These are phyloP conservation scores for Eugnorisma glareosa DNA, from an alignment of 2,888 invertebrate genomes.

Conservation along the genomic window DNA sequence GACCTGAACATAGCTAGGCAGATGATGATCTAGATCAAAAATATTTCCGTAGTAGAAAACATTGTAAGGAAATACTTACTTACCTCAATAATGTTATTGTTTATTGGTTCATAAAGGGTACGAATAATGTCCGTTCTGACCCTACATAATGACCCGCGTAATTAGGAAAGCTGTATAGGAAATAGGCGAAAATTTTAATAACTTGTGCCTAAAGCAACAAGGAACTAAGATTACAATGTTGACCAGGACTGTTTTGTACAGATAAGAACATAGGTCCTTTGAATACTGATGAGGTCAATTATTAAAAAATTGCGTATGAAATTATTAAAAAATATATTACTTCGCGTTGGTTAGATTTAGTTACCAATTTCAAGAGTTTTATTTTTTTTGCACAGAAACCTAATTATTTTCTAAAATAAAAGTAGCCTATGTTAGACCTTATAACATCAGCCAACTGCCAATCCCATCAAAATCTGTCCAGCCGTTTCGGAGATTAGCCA, in stretches of 20 bases:
- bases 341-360: too few relatives aligned
- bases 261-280: not conserved
- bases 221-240: slow-evolving; percentile 20
- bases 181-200: slow-evolving; percentile 15
- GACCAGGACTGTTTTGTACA: slow-evolving; percentile 8
- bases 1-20: too few relatives aligned
- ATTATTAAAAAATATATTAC: too few relatives aligned
- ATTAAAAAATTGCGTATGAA: too few relatives aligned
- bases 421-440: too few relatives aligned
- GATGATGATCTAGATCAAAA: not conserved
- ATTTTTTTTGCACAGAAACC: too few relatives aligned
- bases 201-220: slow-evolving; percentile 43
- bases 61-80: too few relatives aligned
- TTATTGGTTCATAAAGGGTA: not conserved
- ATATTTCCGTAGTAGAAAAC: not conserved
- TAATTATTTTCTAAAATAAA: too few relatives aligned
- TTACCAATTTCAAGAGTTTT: too few relatives aligned
- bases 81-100: not conserved
- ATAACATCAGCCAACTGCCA: too few relatives aligned
- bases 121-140: not conserved
- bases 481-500: too few relatives aligned
- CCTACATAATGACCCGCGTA: slow-evolving; percentile 4
- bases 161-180: not conserved
- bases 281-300: not conserved
- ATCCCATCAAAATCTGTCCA: too few relatives aligned